A percentile compares a stretch with the other conserved stretches of the same genome.
Evolutionary conservation across 2,888 invertebrate species (phyloP).

Genomic region (Malthinus seriepunctatus): DNA sequence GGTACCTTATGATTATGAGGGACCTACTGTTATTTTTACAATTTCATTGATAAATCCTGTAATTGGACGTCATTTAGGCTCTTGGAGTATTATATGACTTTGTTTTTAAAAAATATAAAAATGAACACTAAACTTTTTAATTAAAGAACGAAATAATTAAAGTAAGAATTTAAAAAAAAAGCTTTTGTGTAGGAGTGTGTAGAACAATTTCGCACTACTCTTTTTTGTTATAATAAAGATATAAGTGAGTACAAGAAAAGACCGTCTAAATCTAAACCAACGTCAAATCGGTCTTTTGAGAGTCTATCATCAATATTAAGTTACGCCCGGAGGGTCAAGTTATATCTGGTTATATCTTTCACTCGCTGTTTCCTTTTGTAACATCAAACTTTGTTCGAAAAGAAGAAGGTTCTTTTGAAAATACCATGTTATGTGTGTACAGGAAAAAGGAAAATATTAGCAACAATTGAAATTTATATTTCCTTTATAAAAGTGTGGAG

Average conservation of each 20-base stretch:
- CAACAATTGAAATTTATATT: background rate
- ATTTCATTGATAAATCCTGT: too few relatives aligned
- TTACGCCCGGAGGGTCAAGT: slow-evolving; percentile 45
- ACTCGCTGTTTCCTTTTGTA: slow-evolving; percentile 19
- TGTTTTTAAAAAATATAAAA: too few relatives aligned
- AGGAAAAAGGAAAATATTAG: background rate
- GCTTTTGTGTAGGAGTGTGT: background rate
- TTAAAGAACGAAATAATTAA: background rate
- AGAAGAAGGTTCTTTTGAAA: background rate
- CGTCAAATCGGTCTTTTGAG: slow-evolving; percentile 43
- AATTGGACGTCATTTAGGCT: too few relatives aligned
- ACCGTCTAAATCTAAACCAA: slow-evolving; percentile 33
- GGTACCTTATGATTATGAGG: too few relatives aligned
- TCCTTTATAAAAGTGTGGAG: background rate
- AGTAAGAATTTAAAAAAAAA: background rate
- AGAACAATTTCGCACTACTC: too few relatives aligned
- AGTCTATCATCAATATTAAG: slow-evolving; percentile 46
- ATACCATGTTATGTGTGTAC: background rate
- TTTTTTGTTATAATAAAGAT: background rate
- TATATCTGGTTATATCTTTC: slow-evolving; percentile 42
- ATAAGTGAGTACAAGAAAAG: slow-evolving; percentile 4
- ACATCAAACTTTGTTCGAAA: slow-evolving; percentile 16
- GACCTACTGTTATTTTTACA: too few relatives aligned
- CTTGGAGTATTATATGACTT: too few relatives aligned
- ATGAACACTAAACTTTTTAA: background rate